Conservation (phyloP, 2,797 vertebrate species). For the Phrynocephalus forsythii region DNA sequence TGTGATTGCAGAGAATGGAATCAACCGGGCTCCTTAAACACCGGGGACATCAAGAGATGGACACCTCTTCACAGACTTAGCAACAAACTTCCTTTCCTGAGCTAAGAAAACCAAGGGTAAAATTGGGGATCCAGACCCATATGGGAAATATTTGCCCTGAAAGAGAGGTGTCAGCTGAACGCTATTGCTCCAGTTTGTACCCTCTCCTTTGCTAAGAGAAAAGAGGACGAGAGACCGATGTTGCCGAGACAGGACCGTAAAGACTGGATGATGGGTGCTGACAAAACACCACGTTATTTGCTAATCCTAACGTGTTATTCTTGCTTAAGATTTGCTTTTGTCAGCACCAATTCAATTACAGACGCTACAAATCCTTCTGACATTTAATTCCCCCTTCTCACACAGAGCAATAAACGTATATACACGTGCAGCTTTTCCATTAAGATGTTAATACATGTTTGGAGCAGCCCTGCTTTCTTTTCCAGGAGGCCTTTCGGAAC, state of each 20-base stretch:
- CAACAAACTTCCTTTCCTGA: neutral
- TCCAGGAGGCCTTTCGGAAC: conserved; percentile 41
- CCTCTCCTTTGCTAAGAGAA: conserved; percentile 62
- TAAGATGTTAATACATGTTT: conserved; percentile 90
- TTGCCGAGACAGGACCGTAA: conserved; percentile 75
- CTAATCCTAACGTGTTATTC: conserved; percentile 93
- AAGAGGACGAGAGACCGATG: conserved; percentile 35
- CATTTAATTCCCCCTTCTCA: conserved; percentile 93
- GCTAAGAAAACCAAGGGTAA: neutral
- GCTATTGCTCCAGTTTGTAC: conserved; percentile 36
- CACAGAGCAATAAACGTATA: conserved; percentile 82
- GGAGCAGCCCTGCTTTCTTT: conserved; percentile 66
- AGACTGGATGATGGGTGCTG: conserved; percentile 74
- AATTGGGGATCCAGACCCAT: neutral
- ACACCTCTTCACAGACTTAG: too few relatives aligned
- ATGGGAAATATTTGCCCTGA: conserved; percentile 59
- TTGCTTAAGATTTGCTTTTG: conserved; percentile 90
- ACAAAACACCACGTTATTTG: conserved; percentile 89
- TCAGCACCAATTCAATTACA: conserved; percentile 95
- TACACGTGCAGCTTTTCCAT: conserved; percentile 88
- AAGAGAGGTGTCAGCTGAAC: conserved; percentile 36
- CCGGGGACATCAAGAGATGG: neutral
- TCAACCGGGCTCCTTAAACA: conserved; percentile 3
- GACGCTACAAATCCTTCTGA: conserved; percentile 93
- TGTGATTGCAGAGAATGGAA: neutral